Evolutionary conservation across 1,140 invertebrate species (phyloP).

Genomic region (Whitmania pigra): DNA sequence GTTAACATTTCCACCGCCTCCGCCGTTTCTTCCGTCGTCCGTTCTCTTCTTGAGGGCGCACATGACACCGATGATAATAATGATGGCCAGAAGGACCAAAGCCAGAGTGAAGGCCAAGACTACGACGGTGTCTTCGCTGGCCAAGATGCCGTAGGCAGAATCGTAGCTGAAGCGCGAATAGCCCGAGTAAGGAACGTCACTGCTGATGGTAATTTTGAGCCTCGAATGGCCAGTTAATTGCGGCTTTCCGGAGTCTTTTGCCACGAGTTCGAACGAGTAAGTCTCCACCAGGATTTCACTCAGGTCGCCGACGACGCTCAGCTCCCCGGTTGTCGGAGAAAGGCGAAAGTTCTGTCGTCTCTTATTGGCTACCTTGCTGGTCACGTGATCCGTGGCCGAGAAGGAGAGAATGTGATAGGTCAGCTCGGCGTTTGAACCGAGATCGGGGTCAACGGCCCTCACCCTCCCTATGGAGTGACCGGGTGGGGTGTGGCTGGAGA

Average conservation of each 20-base stretch:
- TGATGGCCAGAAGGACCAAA: slow-evolving; percentile 15
- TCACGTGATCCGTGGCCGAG: background rate
- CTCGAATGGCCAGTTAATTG: background rate
- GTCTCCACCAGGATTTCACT: background rate
- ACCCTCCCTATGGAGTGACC: slow-evolving; percentile 12
- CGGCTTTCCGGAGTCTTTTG: slow-evolving; percentile 19
- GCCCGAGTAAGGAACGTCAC: background rate
- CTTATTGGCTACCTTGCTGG: background rate
- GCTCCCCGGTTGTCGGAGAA: slow-evolving; percentile 1
- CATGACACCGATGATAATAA: slow-evolving; percentile 9
- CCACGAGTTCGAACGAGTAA: background rate
- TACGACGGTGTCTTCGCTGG: slow-evolving; percentile 16
- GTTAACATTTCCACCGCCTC: background rate
- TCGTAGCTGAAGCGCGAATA: background rate
- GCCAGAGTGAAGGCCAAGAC: slow-evolving; percentile 18
- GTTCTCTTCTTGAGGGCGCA: slow-evolving; percentile 6
- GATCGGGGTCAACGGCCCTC: slow-evolving; percentile 17
- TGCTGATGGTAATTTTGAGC: slow-evolving; percentile 17
- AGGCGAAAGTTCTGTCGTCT: slow-evolving; percentile 1
- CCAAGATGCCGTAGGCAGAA: slow-evolving; percentile 6
- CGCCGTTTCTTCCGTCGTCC: background rate
- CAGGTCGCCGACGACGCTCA: background rate
- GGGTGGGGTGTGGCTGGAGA: slow-evolving; percentile 11
- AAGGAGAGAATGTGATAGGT: slow-evolving; percentile 14
- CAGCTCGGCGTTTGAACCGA: slow-evolving; percentile 15